A percentile compares a stretch with the other conserved stretches of the same genome.
Evolutionary conservation across 1,140 invertebrate species (phyloP).

Genomic region (Polypedilum vanderplanki): DNA sequence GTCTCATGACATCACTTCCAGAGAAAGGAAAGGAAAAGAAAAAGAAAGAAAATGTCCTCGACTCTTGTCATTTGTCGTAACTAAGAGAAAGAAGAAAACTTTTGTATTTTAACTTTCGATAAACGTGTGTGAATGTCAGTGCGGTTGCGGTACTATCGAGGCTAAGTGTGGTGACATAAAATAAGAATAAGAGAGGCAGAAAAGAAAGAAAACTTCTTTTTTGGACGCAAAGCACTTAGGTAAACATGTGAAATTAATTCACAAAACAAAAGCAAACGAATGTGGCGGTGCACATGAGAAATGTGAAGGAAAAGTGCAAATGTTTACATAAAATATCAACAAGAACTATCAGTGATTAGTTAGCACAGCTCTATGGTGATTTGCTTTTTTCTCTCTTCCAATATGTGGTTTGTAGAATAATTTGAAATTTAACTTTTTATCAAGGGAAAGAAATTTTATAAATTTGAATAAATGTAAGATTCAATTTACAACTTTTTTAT

Average conservation of each 20-base stretch:
- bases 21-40: no score
- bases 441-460: no score
- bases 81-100: neutral
- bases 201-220: no score
- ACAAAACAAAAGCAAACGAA: neutral
- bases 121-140: neutral
- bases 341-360: conserved; percentile 18
- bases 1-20: conserved; percentile 11
- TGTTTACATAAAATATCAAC: conserved; percentile 4
- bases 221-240: neutral
- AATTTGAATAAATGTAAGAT: no score
- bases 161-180: neutral
- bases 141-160: neutral
- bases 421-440: no score
- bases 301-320: neutral
- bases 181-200: no score
- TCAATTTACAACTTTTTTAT: no score
- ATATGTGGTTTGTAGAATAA: no score
- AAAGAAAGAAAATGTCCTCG: neutral
- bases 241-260: conserved; percentile 3
- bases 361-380: neutral
- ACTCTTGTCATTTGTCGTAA: neutral
- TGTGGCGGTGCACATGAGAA: neutral
- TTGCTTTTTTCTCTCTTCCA: no score
- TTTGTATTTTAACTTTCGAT: neutral